Evolutionary conservation across 2,797 vertebrate species (phyloP).

Genomic region (Sebastes cheni): DNA sequence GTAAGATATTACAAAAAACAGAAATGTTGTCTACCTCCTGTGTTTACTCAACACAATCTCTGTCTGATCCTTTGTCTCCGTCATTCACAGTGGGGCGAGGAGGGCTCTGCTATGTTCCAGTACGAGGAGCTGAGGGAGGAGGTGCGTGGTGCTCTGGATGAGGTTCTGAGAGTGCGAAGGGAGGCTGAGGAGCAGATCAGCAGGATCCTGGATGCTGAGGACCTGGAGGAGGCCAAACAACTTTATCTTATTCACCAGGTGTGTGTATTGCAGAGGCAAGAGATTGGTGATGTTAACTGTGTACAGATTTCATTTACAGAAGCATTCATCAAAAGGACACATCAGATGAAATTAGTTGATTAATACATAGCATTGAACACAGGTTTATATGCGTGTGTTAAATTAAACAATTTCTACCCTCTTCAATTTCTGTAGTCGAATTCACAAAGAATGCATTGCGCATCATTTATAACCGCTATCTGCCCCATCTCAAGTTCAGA

Average conservation of each 20-base stretch:
- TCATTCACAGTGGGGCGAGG: constrained; percentile 82
- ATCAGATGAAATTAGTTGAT: background rate
- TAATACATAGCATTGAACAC: no score
- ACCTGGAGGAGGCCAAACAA: constrained; percentile 88
- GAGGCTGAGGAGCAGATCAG: constrained; percentile 85
- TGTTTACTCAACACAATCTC: background rate
- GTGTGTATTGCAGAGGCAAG: background rate
- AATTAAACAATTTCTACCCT: background rate
- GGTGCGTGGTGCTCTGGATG: constrained; percentile 84
- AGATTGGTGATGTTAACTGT: background rate
- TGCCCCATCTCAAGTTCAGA: no score
- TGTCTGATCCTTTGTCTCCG: background rate
- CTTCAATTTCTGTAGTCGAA: background rate
- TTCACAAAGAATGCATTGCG: no score
- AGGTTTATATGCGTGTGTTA: background rate
- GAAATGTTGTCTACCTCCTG: background rate
- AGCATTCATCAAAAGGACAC: background rate
- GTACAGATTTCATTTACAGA: background rate
- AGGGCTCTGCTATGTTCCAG: constrained; percentile 81
- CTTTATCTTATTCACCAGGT: constrained; percentile 92
- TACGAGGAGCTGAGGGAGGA: constrained; percentile 88
- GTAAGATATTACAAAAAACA: background rate
- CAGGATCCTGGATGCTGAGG: constrained; percentile 88
- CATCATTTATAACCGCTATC: no score
- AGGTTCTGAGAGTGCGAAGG: constrained; percentile 83